A percentile compares a stretch with the other conserved stretches of the same genome.
Conservation (phyloP, 2,113 vertebrate genomes). For the Myrmecophaga tridactyla region DNA sequence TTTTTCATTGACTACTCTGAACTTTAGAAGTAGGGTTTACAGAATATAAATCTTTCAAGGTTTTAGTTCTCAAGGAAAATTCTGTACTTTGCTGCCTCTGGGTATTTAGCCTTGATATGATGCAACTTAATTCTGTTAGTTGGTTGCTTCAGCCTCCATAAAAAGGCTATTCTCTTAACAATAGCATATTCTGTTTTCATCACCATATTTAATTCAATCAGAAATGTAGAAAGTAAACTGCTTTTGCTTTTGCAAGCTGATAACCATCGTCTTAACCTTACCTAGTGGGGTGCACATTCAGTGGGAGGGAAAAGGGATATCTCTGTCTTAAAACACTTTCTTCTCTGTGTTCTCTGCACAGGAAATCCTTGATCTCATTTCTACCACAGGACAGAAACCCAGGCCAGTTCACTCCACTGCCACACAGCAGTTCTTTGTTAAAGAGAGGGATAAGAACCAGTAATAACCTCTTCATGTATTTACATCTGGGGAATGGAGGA, state of each 20-base stretch:
- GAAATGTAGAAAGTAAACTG: not conserved
- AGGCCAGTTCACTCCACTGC: not conserved
- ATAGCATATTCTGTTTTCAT: not conserved
- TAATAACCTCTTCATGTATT: not conserved
- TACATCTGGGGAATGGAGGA: not conserved
- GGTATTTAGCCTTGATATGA: not conserved
- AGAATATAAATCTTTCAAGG: not conserved
- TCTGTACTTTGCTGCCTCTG: not conserved
- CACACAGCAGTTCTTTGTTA: not conserved
- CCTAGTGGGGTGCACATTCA: not conserved
- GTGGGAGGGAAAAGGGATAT: not conserved
- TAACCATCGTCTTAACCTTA: not conserved
- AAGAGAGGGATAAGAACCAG: not conserved
- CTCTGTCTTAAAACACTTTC: not conserved
- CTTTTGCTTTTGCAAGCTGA: not conserved
- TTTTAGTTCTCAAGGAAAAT: not conserved
- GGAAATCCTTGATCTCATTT: not conserved
- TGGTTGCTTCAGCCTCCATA: not conserved
- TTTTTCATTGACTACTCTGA: not conserved
- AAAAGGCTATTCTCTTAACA: not conserved
- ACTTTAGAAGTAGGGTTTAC: not conserved
- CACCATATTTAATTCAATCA: not conserved
- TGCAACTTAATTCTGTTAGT: not conserved
- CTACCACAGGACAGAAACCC: not conserved
- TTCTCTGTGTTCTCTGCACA: not conserved